Evolutionary conservation across 2,888 invertebrate genomes (phyloP), one percentile per base, ranked within the genome.

Genomic region (Megamerina dolium): DNA sequence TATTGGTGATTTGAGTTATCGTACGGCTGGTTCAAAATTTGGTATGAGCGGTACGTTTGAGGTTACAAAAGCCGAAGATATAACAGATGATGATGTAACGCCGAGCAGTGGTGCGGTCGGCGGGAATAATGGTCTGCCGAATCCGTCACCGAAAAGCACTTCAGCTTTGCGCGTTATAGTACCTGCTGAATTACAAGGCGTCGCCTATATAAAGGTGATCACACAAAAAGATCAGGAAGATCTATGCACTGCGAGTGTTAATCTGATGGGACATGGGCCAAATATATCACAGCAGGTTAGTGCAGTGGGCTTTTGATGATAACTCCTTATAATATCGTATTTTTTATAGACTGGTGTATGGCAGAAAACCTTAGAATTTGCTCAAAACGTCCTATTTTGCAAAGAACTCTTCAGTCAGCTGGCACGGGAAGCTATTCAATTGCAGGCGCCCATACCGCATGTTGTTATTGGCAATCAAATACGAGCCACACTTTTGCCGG

Each of bases 381-480:
- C 95, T 0, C 96, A 96, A 66, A 96, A 96, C 70, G 94, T 96
- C 19, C 75, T 96, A 16, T 96, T 95, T 73, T 96, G 96, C 66
- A 95, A 95, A 72, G 96, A 96, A 70, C 73, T 96, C 23, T 96
- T 96, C 65, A 88, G 91, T 51, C 87, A 95, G 59, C 73, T 96
- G 41, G 95, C 95, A 0, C 84, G 92, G 40, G 96, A 96, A 69
- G 95, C 96, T 0, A 93, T 95, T 5, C 92, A 93, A 63, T 72
- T 93, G 4, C 89, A 92, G 60, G 88, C 92, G 0, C 86, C 89
- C 0, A 92, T 95, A 63, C 95, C 95, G 0, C 95, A 95, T 61
- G 88, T 96, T 79, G 95, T 96, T 6, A 92, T 95, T 30, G 94
- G 94, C 35, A 95, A 95, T 73, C 93, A 95, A 72, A 95, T 96